phyloP scores from a whole-genome alignment of 2,797 vertebrate genomes.

The Sebastes elongatus region DNA sequence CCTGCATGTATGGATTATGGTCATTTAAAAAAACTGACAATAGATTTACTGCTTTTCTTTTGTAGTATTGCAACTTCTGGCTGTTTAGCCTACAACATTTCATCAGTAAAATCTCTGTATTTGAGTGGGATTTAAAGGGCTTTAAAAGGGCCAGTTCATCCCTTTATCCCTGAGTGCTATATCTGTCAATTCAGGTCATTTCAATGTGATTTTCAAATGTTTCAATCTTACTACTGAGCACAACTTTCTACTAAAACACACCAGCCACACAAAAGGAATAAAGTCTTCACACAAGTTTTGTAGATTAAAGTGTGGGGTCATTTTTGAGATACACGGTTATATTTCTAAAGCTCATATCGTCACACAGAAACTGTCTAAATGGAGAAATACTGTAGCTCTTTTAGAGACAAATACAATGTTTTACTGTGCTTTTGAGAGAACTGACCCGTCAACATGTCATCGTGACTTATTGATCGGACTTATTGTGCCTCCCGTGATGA shows the following conservation, averaged over 20 bases:
- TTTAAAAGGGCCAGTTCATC: constrained; percentile 7
- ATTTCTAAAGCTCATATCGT: background rate
- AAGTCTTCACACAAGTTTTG: background rate
- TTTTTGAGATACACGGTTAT: background rate
- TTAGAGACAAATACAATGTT: background rate
- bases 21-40: background rate
- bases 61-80: background rate
- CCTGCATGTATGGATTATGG: background rate
- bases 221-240: background rate
- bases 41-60: constrained; percentile 3
- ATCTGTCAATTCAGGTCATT: background rate
- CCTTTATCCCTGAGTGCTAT: background rate
- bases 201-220: background rate
- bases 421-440: background rate
- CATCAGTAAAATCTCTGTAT: background rate
- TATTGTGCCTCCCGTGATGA: background rate
- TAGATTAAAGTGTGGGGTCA: background rate
- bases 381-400: background rate
- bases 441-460: background rate
- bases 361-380: background rate
- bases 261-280: background rate
- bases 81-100: background rate
- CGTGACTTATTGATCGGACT: background rate
- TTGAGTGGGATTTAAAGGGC: no score
- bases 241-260: background rate